Evolutionary conservation across 1,140 invertebrate genomes (phyloP).

Genomic region (Cherax quadricarinatus): DNA sequence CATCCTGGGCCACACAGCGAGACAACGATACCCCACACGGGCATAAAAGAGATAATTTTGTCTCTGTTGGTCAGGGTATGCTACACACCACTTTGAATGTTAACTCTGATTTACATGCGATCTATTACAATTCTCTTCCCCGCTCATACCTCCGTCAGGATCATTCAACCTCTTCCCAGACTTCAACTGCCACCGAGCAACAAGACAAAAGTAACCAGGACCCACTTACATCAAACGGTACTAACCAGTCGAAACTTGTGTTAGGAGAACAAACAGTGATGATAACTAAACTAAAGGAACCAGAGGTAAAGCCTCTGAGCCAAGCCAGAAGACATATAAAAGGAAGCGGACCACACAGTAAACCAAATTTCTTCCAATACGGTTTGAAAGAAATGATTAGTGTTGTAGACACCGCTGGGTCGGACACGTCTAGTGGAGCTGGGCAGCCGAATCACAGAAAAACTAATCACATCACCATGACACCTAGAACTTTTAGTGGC

Average conservation of each 20-base stretch:
- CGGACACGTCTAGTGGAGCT: too few relatives aligned
- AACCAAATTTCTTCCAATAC: background rate
- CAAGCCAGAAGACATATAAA: background rate
- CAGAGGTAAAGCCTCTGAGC: background rate
- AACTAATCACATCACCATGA: too few relatives aligned
- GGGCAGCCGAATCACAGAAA: too few relatives aligned
- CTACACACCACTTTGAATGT: too few relatives aligned
- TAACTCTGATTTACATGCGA: too few relatives aligned
- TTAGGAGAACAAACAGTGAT: background rate
- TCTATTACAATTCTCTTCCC: background rate
- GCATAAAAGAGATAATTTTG: background rate
- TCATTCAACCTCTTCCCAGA: background rate
- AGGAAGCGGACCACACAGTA: background rate
- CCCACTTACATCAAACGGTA: background rate
- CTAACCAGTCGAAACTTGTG: background rate
- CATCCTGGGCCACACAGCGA: background rate
- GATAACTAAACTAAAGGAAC: background rate
- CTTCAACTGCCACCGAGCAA: background rate
- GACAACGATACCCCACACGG: background rate
- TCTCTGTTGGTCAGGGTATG: too few relatives aligned
- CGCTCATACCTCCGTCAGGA: background rate
- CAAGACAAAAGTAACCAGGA: too few relatives aligned
- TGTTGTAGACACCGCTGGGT: too few relatives aligned
- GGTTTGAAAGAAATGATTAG: too few relatives aligned
- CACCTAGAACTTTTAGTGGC: too few relatives aligned